Base-by-base conservation (phyloP, 2,888 invertebrate genomes). In the Tachystola acroxantha region DNA sequence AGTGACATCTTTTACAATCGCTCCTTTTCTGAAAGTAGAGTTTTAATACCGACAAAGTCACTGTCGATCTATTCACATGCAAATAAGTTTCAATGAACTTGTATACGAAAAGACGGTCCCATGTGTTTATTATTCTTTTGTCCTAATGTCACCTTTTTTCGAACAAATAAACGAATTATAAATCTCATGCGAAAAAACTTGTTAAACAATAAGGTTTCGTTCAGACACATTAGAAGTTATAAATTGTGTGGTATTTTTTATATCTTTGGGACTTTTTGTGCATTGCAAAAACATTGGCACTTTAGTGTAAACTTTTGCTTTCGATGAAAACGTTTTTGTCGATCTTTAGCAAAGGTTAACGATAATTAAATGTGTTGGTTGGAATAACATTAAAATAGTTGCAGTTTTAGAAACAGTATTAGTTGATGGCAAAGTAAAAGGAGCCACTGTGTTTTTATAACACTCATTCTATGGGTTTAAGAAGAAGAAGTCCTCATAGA, bases 51-150 rank as follows among this genome's bases (percentile, higher is more conserved):
- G 75, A 61, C 75, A 70, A 75, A 70, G 72, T 73, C 72, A 61
- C 59, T 64, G 65, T 66, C 55, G 61, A 57, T 64, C 77, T 76
- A 79, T 85, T 81, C 73, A 69, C 70, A 85, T 84, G 81, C 69
- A 71, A 85, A 84, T 81, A 67, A 52, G 78, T 76, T 73, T 72
- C 82, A 74, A 67, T 70, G 81, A 81, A 82, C 78, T 68, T 64
- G 51, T 60, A 70, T 49, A 66, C 64, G 63, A 66, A 64, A 64
- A 54, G 66, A 59, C 70, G 63, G 61, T 57, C 55, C 62, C 70
- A 67, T 62, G 51, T 74, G 75, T 67, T 57, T 59, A 55, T 52
- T 58, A 48, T 49, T 34, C 57, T 54, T 46, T 64, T 60, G 12
- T 32, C 19, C 35, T 46, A 42, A 54, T 42, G 50, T 38, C 43